A percentile compares a stretch with the other conserved stretches of the same genome.
Conservation (phyloP, 2,113 vertebrate genomes). For the Lepidothrix coronata region DNA sequence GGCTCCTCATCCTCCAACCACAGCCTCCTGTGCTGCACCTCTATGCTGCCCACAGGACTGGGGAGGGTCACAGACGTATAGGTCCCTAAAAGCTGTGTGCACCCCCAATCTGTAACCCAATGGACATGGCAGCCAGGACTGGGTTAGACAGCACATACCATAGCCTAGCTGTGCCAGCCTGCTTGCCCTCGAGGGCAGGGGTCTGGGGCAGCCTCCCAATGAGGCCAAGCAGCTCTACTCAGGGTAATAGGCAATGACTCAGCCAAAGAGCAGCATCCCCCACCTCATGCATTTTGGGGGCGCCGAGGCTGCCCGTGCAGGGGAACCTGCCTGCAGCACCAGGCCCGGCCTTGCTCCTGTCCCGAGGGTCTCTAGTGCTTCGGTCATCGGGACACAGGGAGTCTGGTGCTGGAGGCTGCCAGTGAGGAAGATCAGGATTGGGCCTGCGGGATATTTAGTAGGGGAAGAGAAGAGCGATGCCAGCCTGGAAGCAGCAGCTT, state of each 20-base stretch:
- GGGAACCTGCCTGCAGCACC: background rate
- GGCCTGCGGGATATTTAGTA: background rate
- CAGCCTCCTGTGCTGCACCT: background rate
- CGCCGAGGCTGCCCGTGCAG: rapidly evolving
- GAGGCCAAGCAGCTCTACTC: rapidly evolving
- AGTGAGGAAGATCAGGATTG: background rate
- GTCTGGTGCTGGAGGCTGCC: background rate
- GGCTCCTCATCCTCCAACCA: background rate
- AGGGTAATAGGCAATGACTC: constrained; percentile 13
- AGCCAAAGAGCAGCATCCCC: background rate
- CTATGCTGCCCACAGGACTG: rapidly evolving
- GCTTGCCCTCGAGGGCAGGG: rapidly evolving
- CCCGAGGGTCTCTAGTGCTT: background rate
- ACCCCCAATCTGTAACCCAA: background rate
- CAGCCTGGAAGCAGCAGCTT: background rate
- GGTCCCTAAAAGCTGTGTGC: background rate
- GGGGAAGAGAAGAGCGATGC: background rate
- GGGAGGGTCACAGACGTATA: background rate
- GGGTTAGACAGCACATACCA: rapidly evolving
- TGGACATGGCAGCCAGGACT: background rate
- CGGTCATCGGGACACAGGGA: rapidly evolving
- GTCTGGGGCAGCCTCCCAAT: rapidly evolving
- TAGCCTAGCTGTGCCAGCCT: rapidly evolving
- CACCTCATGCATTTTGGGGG: background rate
- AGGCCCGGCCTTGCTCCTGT: rapidly evolving